Evolutionary conservation across 2,888 invertebrate genomes (phyloP).

Genomic region (Linhomoeus sp.): DNA sequence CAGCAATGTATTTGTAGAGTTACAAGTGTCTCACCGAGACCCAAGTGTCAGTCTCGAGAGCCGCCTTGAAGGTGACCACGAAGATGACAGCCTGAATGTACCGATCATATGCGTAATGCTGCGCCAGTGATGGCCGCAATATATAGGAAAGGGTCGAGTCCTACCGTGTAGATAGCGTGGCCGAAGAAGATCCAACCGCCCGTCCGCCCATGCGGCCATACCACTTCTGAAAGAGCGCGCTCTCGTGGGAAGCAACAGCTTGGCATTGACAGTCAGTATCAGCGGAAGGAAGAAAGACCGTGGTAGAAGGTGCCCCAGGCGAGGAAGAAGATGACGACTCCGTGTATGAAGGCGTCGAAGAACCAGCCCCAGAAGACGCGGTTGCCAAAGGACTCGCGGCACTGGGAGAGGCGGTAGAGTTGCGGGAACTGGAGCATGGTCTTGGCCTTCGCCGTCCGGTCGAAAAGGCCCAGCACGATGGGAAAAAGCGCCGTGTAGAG

Average conservation of each 20-base stretch:
- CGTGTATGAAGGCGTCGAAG: conserved; percentile 73
- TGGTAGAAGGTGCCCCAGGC: conserved; percentile 32
- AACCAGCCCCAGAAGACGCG: conserved; percentile 89
- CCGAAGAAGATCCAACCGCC: conserved; percentile 86
- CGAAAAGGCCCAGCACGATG: conserved; percentile 68
- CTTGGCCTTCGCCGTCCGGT: conserved; percentile 79
- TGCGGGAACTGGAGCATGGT: conserved; percentile 54
- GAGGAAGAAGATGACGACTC: conserved; percentile 81
- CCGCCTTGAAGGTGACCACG: conserved; percentile 85
- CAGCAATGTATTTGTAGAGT: no score
- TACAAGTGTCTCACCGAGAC: conserved; percentile 40
- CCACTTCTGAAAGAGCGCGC: conserved; percentile 25
- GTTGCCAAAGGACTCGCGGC: conserved; percentile 52
- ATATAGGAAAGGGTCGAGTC: no score
- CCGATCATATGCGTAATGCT: no score
- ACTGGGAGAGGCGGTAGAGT: conserved; percentile 56
- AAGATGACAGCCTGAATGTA: conserved; percentile 66
- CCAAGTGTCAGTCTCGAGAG: conserved; percentile 81
- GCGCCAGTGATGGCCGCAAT: no score
- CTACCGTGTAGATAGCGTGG: conserved; percentile 84
- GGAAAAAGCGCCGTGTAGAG: conserved; percentile 86
- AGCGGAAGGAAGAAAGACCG: no score
- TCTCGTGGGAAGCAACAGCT: no score
- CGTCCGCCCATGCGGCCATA: conserved; percentile 47
- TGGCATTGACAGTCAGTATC: no score